Evolutionary conservation across 2,888 invertebrate species (phyloP), one percentile per base, ranked within the genome.

Genomic region (Busseola fusca): DNA sequence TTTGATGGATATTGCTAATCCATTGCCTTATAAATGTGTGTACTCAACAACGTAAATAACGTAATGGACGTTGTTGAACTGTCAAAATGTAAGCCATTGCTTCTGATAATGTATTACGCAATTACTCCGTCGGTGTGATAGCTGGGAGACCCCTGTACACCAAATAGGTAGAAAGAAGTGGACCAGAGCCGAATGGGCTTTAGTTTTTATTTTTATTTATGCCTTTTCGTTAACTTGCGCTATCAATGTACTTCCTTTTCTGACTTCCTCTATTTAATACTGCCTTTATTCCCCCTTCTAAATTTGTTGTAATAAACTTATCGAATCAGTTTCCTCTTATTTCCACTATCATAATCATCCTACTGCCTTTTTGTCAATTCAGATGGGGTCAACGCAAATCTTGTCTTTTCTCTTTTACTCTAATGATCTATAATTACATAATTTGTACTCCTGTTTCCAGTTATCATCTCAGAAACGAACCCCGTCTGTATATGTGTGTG

Each of bases 401-500:
- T n/a, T 21, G 14, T 30, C 12, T 12, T 34, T 67, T 48, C 3
- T 69, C 16, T 27, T 68, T n/a, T n/a, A 25, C 37, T 40, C 14
- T 30, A 40, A 50, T 72, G 9, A 25, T 60, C n/a, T 60, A 18
- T 52, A 3, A 30, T 21, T 21, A 54, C 30, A 30, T 27, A 14
- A 34, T 21, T 18, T 6, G 16, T 6, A 21, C 45, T 21, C 63
- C 12, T 78, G 45, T 64, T 64, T 71, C 6, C 64, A 91, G 92
- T 72, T 88, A 25, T 66, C 69, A n/a, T 77, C 78, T 0, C 65
- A 63, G 7, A 79, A 73, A n/a, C 62, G 74, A 0, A 37, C 60
- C 0, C 90, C 91, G 0, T 14, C 56, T 0, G 71, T 85, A 12
- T 89, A 88, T 67, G 73, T 87, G 16, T 94, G 93, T 18, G 93